Evolutionary conservation across 2,888 invertebrate species (phyloP), one percentile per base, ranked within the genome.

Genomic region (Diploptera punctata): DNA sequence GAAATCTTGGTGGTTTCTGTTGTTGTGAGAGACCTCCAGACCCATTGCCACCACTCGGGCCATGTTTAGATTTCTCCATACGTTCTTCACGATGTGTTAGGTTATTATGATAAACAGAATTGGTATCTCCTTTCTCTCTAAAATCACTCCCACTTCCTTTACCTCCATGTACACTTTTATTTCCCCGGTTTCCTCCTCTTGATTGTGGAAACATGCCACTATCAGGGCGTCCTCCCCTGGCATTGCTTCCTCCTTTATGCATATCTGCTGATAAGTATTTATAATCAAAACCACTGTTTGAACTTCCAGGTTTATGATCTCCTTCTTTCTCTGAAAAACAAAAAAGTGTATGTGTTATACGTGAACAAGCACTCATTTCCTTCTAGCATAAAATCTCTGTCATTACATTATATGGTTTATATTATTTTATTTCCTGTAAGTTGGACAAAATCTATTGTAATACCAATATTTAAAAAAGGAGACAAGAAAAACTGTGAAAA

Each of bases 1-100:
- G 75, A 69, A 76, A 76, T 24, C 75, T 72, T n/a, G 76, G 76
- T 16, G 76, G 76, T 65, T 75, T 74, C 60, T 75, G 73, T 21
- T 73, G 73, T n/a, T 65, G 33, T 13, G 65, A 49, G 7, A 57
- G 49, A 3, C 21, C 61, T 16, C 62, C 67, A 13, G 44, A 29
- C 5, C 31, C 26, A 9, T 44, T 54, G 13, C 67, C 61, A 1
- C 31, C 7, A 3, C 54, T 19, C 16, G 67, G 9, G 16, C n/a
- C 26, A 29, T 70, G 70, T 33, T 68, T 60, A 19, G 62, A 31
- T 43, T 47, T 69, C 24, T 72, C 68, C 18, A 21, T 9, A 21
- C 67, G 54, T 7, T 70, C 70, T 33, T 72, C 74, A n/a, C 74
- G 24, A 24, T 72, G 68, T 10, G 69, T 26, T 16, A 68, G 26